A percentile compares a stretch with the other conserved stretches of the same genome.
Conservation (phyloP, 1,140 invertebrate genomes). For the Proales similis region DNA sequence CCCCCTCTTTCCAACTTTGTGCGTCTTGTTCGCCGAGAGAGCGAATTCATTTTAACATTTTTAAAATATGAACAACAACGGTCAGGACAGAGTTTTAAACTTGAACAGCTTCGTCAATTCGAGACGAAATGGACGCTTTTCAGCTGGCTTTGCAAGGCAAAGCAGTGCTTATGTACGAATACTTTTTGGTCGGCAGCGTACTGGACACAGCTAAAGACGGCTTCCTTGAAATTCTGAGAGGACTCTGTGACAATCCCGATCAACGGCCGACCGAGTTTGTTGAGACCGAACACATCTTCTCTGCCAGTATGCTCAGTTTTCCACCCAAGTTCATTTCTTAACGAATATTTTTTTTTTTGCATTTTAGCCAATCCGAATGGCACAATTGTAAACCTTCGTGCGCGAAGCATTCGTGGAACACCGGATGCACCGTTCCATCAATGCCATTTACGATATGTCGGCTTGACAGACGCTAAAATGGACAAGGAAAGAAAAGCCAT, state of each 20-base stretch:
- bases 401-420: neutral
- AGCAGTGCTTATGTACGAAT: slow-evolving; percentile 25
- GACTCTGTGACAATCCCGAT: slow-evolving; percentile 32
- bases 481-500: slow-evolving; percentile 19
- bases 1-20: no score
- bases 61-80: no score
- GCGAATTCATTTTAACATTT: no score
- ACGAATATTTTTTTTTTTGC: neutral
- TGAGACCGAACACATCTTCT: slow-evolving; percentile 29
- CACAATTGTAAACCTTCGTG: slow-evolving; percentile 6
- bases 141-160: slow-evolving; percentile 29
- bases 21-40: no score
- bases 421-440: neutral
- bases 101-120: no score
- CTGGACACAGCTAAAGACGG: slow-evolving; percentile 11
- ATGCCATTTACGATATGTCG: slow-evolving; percentile 31
- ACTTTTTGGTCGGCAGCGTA: slow-evolving; percentile 32
- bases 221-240: slow-evolving; percentile 27
- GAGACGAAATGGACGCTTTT: slow-evolving; percentile 14
- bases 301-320: neutral
- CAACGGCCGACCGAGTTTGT: slow-evolving; percentile 23
- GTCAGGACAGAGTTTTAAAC: no score
- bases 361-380: slow-evolving; percentile 24
- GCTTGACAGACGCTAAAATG: slow-evolving; percentile 14
- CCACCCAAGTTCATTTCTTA: neutral